Conservation (phyloP, 2,113 vertebrate species). For the Lophotis ruficrista region DNA sequence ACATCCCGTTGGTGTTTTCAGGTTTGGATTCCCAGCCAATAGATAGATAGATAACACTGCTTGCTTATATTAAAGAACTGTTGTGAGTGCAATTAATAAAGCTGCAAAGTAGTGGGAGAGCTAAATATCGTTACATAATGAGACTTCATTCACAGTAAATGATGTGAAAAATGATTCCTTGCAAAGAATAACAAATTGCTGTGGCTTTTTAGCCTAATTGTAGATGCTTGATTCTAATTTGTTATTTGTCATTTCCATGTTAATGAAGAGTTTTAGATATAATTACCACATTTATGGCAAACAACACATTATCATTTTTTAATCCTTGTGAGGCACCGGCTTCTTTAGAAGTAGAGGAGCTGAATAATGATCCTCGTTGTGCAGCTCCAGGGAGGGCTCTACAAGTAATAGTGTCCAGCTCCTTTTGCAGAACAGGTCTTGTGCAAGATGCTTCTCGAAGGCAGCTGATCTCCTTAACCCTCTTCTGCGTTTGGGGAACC, state of each 20-base stretch:
- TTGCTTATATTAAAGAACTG: not conserved
- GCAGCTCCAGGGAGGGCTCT: not conserved
- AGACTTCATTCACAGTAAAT: constrained; percentile 30
- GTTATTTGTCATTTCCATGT: constrained; percentile 56
- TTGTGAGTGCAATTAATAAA: constrained; percentile 41
- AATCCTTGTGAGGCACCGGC: not conserved
- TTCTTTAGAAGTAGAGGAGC: constrained; percentile 1
- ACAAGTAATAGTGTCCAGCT: not conserved
- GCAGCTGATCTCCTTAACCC: not conserved
- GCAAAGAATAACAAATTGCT: constrained; percentile 24
- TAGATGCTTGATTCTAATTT: constrained; percentile 56
- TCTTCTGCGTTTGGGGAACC: not conserved
- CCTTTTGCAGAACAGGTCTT: not conserved
- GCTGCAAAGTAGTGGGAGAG: not conserved
- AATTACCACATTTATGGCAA: constrained; percentile 25
- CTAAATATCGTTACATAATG: constrained; percentile 33
- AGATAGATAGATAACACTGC: not conserved
- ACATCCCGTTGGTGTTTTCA: not conserved
- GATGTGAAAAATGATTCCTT: constrained; percentile 53
- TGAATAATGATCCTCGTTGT: not conserved
- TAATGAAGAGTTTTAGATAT: constrained; percentile 57
- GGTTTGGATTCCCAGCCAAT: not conserved
- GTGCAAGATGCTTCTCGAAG: not conserved
- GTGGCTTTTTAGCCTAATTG: constrained; percentile 55
- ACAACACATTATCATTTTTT: constrained; percentile 9